These are phyloP conservation scores for Bathybates hornii DNA, from an alignment of 2,113 vertebrate species.

Conservation along the genomic window DNA sequence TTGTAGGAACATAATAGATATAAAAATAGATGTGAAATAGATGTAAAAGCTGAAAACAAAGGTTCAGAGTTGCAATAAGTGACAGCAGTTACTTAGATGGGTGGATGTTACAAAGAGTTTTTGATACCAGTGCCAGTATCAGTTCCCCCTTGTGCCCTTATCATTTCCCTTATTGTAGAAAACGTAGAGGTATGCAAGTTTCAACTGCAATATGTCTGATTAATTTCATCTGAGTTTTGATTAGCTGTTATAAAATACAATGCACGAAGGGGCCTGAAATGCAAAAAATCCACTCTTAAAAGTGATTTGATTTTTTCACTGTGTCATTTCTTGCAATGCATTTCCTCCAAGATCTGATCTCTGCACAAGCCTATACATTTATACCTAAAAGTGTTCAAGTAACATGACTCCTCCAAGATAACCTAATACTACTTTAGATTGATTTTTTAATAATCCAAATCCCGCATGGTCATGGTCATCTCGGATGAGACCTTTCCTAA, in stretches of 20 bases:
- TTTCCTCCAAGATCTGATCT: neutral
- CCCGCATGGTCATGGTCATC: neutral
- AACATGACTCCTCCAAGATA: neutral
- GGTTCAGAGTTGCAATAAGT: neutral
- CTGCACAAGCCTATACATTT: neutral
- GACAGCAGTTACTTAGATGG: neutral
- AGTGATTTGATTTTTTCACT: neutral
- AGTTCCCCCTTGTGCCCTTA: neutral
- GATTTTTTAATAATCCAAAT: neutral
- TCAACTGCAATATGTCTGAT: neutral
- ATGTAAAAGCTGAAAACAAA: neutral
- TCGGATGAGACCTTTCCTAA: neutral
- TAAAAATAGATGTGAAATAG: neutral
- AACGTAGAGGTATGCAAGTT: neutral
- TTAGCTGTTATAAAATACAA: neutral
- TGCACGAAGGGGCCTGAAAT: neutral
- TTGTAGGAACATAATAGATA: neutral
- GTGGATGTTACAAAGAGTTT: neutral
- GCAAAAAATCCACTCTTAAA: neutral
- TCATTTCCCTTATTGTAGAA: neutral
- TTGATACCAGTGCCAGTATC: neutral
- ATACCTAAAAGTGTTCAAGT: neutral
- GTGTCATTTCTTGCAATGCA: neutral
- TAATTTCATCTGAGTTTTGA: neutral
- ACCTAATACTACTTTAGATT: neutral